Evolutionary conservation across 1,140 invertebrate species (phyloP).

Genomic region (Drosophila mayri): DNA sequence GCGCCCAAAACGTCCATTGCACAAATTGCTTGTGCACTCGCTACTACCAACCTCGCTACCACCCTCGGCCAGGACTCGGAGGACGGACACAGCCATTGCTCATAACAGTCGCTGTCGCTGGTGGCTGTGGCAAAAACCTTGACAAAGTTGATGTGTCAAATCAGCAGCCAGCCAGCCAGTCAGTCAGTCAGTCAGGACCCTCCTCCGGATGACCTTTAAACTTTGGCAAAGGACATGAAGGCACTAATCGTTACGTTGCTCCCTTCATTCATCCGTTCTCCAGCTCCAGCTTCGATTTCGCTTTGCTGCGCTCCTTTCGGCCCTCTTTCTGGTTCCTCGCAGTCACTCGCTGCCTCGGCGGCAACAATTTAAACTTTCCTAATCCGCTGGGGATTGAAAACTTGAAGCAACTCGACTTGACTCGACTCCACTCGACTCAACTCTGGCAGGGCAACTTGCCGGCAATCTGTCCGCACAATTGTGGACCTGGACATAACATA

Average conservation of each 20-base stretch:
- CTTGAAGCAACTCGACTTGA: slow-evolving; percentile 66
- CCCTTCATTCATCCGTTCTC: slow-evolving; percentile 71
- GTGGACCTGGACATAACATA: slow-evolving; percentile 33
- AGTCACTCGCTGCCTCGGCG: slow-evolving; percentile 49
- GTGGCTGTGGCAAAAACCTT: slow-evolving; percentile 72
- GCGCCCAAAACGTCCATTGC: slow-evolving; percentile 78
- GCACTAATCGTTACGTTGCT: slow-evolving; percentile 84
- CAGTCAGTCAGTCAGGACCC: slow-evolving; percentile 22
- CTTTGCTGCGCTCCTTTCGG: slow-evolving; percentile 28
- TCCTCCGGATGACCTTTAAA: slow-evolving; percentile 80
- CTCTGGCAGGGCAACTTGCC: slow-evolving; percentile 53
- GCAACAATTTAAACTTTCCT: slow-evolving; percentile 84
- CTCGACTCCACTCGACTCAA: slow-evolving; percentile 62
- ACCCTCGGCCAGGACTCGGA: background rate
- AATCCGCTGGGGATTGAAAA: slow-evolving; percentile 83
- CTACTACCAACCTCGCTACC: background rate
- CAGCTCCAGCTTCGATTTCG: slow-evolving; percentile 64
- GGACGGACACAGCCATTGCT: slow-evolving; percentile 60
- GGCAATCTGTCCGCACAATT: slow-evolving; percentile 79
- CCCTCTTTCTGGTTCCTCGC: slow-evolving; percentile 11
- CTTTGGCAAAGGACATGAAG: slow-evolving; percentile 84
- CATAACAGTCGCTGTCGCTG: slow-evolving; percentile 69
- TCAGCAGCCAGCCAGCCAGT: slow-evolving; percentile 65
- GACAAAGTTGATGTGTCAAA: slow-evolving; percentile 83
- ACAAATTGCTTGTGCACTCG: slow-evolving; percentile 76